These are phyloP conservation scores for Heliconius himera DNA, from an alignment of 1,140 invertebrate species.

Conservation along the genomic window DNA sequence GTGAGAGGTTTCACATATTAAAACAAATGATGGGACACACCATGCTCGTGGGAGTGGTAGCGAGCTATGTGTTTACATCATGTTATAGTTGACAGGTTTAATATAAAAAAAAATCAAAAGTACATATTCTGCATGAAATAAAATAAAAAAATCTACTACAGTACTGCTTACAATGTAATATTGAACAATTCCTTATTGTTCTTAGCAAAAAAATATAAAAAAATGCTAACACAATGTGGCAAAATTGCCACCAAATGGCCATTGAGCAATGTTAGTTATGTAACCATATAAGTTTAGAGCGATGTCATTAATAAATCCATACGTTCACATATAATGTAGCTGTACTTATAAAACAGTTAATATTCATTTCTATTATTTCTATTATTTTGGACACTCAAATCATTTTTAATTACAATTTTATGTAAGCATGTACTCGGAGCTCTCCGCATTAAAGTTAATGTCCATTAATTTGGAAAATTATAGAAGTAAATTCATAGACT, in stretches of 20 bases:
- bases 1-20: conserved; percentile 49
- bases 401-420: not conserved
- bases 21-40: conserved; percentile 43
- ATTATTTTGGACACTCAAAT: not conserved
- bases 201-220: conserved; percentile 41
- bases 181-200: conserved; percentile 43
- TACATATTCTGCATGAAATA: not conserved
- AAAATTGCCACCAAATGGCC: conserved; percentile 38
- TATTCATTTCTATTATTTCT: not conserved
- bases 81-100: not conserved
- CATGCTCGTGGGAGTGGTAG: conserved; percentile 35
- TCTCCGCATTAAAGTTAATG: not conserved
- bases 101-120: not conserved
- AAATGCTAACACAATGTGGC: conserved; percentile 40
- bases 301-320: conserved; percentile 2
- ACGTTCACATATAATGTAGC: not conserved
- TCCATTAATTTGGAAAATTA: no score
- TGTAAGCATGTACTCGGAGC: no score
- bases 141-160: not conserved
- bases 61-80: conserved; percentile 16
- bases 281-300: conserved; percentile 19
- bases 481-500: no score
- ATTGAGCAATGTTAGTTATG: conserved; percentile 39
- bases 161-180: conserved; percentile 38
- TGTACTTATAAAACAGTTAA: not conserved